phyloP scores from a whole-genome alignment of 2,113 vertebrate genomes.

The Desmodus rotundus region DNA sequence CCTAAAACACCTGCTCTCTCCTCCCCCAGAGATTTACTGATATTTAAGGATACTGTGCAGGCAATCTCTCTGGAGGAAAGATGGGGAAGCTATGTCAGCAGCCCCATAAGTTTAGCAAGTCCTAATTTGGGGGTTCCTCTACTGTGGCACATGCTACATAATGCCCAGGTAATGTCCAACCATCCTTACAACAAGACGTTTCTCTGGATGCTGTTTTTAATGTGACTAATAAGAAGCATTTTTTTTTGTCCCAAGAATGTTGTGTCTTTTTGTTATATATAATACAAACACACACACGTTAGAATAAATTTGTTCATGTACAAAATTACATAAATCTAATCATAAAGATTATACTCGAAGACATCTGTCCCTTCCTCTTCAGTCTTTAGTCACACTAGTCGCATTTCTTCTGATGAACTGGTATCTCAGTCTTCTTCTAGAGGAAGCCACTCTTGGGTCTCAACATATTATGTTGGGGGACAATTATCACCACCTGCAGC shows the following conservation, averaged over 20 bases:
- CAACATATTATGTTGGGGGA: background rate
- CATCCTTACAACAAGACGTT: background rate
- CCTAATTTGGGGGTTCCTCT: background rate
- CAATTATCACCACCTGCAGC: background rate
- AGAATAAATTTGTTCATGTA: background rate
- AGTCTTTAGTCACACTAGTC: background rate
- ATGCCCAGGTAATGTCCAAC: background rate
- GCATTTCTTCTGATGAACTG: background rate
- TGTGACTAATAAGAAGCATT: background rate
- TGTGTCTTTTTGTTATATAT: background rate
- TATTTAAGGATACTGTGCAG: background rate
- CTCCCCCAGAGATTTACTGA: background rate
- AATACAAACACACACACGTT: background rate
- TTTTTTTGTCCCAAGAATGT: background rate
- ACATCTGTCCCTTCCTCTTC: background rate
- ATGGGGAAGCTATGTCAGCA: background rate
- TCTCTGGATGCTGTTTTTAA: background rate
- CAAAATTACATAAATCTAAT: background rate
- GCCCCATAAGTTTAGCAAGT: background rate
- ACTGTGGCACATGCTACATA: background rate
- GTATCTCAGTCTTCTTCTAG: background rate
- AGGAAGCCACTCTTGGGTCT: background rate
- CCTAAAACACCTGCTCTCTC: fast-evolving
- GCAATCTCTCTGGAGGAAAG: background rate
- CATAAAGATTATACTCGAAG: background rate